Conservation (phyloP, 2,797 vertebrate species). For the Notoglanidium macrostoma region DNA sequence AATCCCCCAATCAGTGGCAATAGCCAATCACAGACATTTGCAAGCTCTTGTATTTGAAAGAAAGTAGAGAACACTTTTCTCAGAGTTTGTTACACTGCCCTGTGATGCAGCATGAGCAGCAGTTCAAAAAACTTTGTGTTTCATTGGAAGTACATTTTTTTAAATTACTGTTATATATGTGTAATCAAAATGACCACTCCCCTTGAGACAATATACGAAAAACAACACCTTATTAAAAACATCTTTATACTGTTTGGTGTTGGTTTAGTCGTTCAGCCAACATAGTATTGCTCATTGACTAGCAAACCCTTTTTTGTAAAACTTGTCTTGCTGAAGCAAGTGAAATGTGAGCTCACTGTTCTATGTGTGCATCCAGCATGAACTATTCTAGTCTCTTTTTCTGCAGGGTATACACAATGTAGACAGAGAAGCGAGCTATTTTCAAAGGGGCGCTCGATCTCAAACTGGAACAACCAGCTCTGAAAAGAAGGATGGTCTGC, state of each 20-base stretch:
- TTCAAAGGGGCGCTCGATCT: not conserved
- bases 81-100: not conserved
- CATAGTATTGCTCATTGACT: not conserved
- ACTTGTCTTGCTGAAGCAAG: not conserved
- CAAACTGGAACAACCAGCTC: slow-evolving; percentile 19
- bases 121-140: not conserved
- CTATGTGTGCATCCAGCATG: not conserved
- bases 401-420: not conserved
- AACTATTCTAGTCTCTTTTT: not conserved
- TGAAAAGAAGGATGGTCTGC: not conserved
- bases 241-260: not conserved
- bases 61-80: not conserved
- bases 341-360: not conserved
- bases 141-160: not conserved
- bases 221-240: not conserved
- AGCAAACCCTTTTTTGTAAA: not conserved
- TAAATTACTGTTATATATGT: not conserved
- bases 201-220: not conserved
- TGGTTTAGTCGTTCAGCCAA: not conserved
- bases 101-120: not conserved
- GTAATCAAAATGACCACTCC: not conserved
- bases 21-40: not conserved
- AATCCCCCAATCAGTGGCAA: not conserved
- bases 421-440: not conserved
- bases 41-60: not conserved